A percentile compares a stretch with the other conserved stretches of the same genome.
phyloP scores from a whole-genome alignment of 2,888 invertebrate species.

The Cephalotes varians region DNA sequence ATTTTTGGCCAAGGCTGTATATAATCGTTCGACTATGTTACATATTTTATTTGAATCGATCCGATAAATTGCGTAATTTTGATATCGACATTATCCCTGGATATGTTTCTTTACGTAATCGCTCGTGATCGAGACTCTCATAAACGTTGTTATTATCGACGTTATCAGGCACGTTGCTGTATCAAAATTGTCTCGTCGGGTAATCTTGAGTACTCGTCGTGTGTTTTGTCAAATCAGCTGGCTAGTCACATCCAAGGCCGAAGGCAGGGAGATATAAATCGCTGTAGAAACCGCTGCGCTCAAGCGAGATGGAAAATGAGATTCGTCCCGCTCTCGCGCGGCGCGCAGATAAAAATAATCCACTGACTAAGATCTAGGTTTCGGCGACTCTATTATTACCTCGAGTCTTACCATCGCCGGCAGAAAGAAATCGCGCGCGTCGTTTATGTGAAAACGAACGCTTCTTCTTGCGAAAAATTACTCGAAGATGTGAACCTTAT shows the following conservation, averaged over 20 bases:
- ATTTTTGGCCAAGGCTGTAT: too few relatives aligned
- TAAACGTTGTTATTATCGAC: background rate
- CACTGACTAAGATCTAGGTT: constrained; percentile 72
- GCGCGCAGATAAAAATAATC: constrained; percentile 69
- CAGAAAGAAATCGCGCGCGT: constrained; percentile 49
- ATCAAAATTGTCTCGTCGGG: constrained; percentile 23
- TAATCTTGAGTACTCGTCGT: background rate
- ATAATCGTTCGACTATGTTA: background rate
- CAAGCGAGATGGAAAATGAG: constrained; percentile 49
- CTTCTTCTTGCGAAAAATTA: constrained; percentile 21
- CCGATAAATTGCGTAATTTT: constrained; percentile 25
- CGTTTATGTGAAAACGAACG: constrained; percentile 24
- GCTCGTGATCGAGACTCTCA: background rate
- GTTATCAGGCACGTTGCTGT: constrained; percentile 28
- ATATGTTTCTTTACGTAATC: constrained; percentile 11
- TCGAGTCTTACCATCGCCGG: constrained; percentile 46
- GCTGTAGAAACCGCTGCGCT: constrained; percentile 29
- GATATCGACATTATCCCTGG: background rate
- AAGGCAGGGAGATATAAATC: constrained; percentile 29
- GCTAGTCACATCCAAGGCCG: constrained; percentile 42
- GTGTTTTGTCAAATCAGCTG: constrained; percentile 47
- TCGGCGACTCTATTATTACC: constrained; percentile 75
- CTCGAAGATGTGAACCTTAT: background rate
- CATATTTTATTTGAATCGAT: background rate
- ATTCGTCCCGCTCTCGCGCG: constrained; percentile 46